Base-by-base conservation (phyloP, 2,888 invertebrate genomes). In the Metallyticus violacea region DNA sequence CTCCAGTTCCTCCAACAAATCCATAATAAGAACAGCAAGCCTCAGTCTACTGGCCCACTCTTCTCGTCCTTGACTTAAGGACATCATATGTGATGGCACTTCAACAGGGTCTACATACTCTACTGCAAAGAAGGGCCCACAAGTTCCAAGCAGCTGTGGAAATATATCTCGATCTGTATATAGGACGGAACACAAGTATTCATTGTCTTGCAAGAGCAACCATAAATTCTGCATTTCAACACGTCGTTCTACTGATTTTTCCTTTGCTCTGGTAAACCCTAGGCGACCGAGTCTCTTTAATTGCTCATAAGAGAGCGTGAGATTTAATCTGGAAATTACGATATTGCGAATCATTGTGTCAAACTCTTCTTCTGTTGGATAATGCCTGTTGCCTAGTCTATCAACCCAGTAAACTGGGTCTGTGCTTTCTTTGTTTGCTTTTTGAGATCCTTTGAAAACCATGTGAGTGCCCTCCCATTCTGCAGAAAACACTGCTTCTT, bases 101-200 rank as follows among this genome's bases (percentile, higher is more conserved):
- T 84, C 92, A 78, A 94, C 91, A 0, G 94, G 93, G 82, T 94
- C 92, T 27, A 95, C 91, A 89, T 94, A 94, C 90, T 96, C 95
- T 2, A 95, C 94, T 25, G 94, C 94, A 91, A 94, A 96, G 89
- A 95, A 93, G 3, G 93, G 92, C 0, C 96, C 96, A 90, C 96
- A 96, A 0, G 94, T 94, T 6, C 95, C 95, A 81, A 94, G 91
- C 30, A 95, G 90, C 89, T 93, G 93, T 1, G 96, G 95, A 89
- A 96, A 95, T 83, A 95, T 92, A 88, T 94, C 93, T 89, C 93
- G 92, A 88, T 94, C 93, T 76, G 93, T 93, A 90, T 94, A 94
- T 83, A 95, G 90, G 80, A 93, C 92, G 76, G 94, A 93, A 82
- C 95, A 91, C 3, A 95, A 90, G 91, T 95, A 96, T 90, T 96